These are phyloP conservation scores for Eilema caniola DNA, from an alignment of 2,888 invertebrate genomes.

Conservation along the genomic window DNA sequence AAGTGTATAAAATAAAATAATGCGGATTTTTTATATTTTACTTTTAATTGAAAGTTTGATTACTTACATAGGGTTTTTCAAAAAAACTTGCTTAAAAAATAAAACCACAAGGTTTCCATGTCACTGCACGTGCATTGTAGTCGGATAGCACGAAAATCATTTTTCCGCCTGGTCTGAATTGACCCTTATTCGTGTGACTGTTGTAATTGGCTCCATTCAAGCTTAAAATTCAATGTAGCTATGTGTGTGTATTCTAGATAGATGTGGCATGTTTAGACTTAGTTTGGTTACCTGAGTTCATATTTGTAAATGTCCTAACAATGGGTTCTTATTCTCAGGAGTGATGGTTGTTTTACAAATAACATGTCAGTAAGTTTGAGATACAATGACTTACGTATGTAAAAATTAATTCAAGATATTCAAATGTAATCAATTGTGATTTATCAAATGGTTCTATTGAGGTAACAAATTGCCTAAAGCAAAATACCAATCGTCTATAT, in stretches of 20 bases:
- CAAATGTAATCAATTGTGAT: conserved; percentile 23
- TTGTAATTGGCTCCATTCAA: not conserved
- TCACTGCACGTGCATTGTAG: too few species aligned
- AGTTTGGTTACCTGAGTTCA: not conserved
- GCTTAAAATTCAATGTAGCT: not conserved
- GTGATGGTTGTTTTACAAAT: not conserved
- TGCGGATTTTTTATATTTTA: too few species aligned
- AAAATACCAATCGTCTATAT: conserved; percentile 30
- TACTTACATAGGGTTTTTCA: too few species aligned
- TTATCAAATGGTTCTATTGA: conserved; percentile 31
- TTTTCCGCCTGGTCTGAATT: too few species aligned
- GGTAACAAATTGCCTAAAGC: conserved; percentile 32
- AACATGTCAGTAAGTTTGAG: not conserved
- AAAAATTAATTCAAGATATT: conserved; percentile 8
- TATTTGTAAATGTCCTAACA: not conserved
- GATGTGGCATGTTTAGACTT: not conserved
- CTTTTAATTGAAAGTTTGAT: too few species aligned
- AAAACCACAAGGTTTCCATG: too few species aligned
- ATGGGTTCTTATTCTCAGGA: not conserved
- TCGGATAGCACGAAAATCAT: too few species aligned
- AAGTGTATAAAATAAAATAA: too few species aligned
- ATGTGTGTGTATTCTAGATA: not conserved
- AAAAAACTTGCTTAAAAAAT: too few species aligned
- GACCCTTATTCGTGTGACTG: not conserved
- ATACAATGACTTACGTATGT: not conserved